A percentile compares a stretch with the other conserved stretches of the same genome.
Conservation (phyloP, 2,113 vertebrate genomes). For the Patagioenas fasciata region DNA sequence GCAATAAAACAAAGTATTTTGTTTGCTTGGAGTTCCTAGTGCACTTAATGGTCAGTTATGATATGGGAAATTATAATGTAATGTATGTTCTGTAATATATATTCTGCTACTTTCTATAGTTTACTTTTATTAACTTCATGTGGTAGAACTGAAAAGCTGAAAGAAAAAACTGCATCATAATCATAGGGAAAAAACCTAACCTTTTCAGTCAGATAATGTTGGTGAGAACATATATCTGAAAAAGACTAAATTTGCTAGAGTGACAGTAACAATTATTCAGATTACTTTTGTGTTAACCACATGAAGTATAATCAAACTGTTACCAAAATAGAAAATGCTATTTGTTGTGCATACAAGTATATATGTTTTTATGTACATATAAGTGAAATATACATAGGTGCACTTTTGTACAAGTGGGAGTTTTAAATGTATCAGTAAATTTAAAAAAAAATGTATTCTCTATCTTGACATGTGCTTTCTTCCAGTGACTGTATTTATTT, state of each 20-base stretch:
- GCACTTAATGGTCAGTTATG: background rate
- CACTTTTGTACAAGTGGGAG: fast-evolving
- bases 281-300: background rate
- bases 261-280: background rate
- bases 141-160: background rate
- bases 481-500: background rate
- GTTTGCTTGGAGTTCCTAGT: background rate
- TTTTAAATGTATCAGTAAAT: background rate
- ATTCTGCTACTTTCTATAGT: background rate
- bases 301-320: background rate
- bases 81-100: background rate
- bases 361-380: background rate
- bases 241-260: background rate
- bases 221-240: background rate
- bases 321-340: background rate
- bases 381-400: fast-evolving
- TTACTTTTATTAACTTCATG: background rate
- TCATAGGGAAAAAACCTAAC: background rate
- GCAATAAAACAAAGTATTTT: background rate
- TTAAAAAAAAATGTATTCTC: background rate
- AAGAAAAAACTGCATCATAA: background rate
- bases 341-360: background rate
- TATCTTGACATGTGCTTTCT: background rate
- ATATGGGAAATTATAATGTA: background rate
- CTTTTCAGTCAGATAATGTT: background rate